phyloP scores from a whole-genome alignment of 2,888 invertebrate genomes.

The Melinaea menophilus region DNA sequence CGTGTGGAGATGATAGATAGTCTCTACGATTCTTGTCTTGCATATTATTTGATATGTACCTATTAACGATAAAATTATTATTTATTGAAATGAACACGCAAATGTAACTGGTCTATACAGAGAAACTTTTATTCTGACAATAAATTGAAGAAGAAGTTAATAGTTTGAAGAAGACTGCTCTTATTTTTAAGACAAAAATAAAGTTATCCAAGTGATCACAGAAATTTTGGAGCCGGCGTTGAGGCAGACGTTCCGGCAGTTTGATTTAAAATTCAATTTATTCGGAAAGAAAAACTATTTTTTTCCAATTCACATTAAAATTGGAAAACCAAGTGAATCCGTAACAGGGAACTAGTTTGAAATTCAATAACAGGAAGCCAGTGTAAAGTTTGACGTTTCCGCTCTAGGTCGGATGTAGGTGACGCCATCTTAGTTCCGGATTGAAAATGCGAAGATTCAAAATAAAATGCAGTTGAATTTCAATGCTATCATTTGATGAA shows the following conservation, averaged over 20 bases:
- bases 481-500: too few relatives aligned
- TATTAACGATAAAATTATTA: background rate
- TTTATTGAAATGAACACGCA: too few relatives aligned
- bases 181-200: background rate
- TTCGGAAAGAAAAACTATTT: constrained; percentile 6
- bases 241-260: constrained; percentile 3
- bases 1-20: background rate
- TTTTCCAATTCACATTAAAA: constrained; percentile 22
- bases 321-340: constrained; percentile 28
- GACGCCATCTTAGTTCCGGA: constrained; percentile 32
- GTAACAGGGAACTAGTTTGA: constrained; percentile 31
- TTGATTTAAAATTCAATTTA: constrained; percentile 7
- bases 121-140: background rate
- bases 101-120: too few relatives aligned
- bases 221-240: background rate
- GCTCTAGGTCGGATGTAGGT: constrained; percentile 28
- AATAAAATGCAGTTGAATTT: constrained; percentile 24
- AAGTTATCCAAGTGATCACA: background rate
- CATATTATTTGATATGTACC: background rate
- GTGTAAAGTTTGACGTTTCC: constrained; percentile 35
- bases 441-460: constrained; percentile 26
- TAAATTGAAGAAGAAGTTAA: background rate
- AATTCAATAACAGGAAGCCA: constrained; percentile 34
- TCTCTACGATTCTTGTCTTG: background rate
- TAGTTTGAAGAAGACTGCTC: too few relatives aligned